A percentile compares a stretch with the other conserved stretches of the same genome.
Conservation (phyloP, 2,888 invertebrate genomes). For the Stenotaenia linearis region DNA sequence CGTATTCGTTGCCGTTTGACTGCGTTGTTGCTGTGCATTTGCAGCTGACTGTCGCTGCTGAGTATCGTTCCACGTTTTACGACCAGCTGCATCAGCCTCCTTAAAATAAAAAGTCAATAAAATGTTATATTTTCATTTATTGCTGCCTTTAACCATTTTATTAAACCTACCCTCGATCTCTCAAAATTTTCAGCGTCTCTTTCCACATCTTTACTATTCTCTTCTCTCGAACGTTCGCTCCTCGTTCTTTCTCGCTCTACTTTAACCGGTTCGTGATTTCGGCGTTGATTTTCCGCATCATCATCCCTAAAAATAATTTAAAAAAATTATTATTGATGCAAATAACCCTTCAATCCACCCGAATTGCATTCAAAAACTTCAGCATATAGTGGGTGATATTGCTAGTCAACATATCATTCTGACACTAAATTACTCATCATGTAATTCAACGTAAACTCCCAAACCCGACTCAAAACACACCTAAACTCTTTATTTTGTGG, state of each 20-base stretch:
- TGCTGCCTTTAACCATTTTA: background rate
- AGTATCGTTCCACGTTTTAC: constrained; percentile 36
- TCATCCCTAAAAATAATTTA: constrained; percentile 34
- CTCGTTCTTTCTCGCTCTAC: constrained; percentile 37
- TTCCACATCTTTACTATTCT: constrained; percentile 36
- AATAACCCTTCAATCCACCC: background rate
- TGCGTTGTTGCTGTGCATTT: constrained; percentile 35
- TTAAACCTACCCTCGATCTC: constrained; percentile 37
- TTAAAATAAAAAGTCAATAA: constrained; percentile 34
- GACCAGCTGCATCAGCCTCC: constrained; percentile 34
- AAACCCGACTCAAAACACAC: background rate
- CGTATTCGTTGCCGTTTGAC: constrained; percentile 34
- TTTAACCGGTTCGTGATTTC: constrained; percentile 36
- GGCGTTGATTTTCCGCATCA: constrained; percentile 34
- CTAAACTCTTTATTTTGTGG: constrained; percentile 32
- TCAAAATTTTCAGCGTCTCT: constrained; percentile 37
- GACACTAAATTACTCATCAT: background rate
- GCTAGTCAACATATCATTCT: background rate
- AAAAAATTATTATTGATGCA: background rate
- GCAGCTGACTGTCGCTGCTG: background rate
- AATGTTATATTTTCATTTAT: background rate
- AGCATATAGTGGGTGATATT: constrained; percentile 10
- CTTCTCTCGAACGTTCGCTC: constrained; percentile 35
- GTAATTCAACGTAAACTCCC: background rate
- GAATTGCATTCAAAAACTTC: background rate